Evolutionary conservation across 2,888 invertebrate genomes (phyloP), one percentile per base, ranked within the genome.

Genomic region (Ceriagrion tenellum): DNA sequence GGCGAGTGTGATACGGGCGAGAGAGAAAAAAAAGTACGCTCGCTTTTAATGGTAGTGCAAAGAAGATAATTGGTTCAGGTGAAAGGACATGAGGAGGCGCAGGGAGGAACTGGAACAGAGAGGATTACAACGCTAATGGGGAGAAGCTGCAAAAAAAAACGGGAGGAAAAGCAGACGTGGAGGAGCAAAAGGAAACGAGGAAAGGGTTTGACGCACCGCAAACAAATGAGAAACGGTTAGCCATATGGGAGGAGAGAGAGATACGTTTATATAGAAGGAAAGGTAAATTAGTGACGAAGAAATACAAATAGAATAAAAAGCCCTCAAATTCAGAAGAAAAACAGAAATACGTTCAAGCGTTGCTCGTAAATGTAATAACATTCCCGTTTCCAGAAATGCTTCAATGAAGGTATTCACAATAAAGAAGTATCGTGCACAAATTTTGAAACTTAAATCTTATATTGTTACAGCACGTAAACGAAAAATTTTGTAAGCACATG

Each of bases 41-140:
- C 35, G 16, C 30, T 16, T n/a, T 26, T 69, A 69, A 69, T 69
- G 69, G 69, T 10, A 81, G 35, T 30, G 81, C 35, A 35, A 81
- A 81, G 18, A 26, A 81, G 81, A 81, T 81, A 81, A 81, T 81
- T 81, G 81, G 81, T 81, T 81, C 81, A 81, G 81, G 81, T 81
- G 35, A 81, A 81, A 81, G 35, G 81, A 81, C 81, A 35, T 26
- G 69, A n/a, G 2, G 47, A n/a, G 30, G 16, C 16, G 35, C 16
- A 35, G 30, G 35, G 20, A 69, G 30, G 16, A 81, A 81, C 6
- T n/a, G 69, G 69, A 10, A 69, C 69, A 69, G 69, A 81, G 35
- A 35, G 35, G 81, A 81, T 81, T 81, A 81, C 81, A 81, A 81
- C 35, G 81, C 35, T 81, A 81, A 81, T 81, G 81, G 81, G 74